phyloP scores from a whole-genome alignment of 2,888 invertebrate genomes.

The Ecdyonurus torrentis region DNA sequence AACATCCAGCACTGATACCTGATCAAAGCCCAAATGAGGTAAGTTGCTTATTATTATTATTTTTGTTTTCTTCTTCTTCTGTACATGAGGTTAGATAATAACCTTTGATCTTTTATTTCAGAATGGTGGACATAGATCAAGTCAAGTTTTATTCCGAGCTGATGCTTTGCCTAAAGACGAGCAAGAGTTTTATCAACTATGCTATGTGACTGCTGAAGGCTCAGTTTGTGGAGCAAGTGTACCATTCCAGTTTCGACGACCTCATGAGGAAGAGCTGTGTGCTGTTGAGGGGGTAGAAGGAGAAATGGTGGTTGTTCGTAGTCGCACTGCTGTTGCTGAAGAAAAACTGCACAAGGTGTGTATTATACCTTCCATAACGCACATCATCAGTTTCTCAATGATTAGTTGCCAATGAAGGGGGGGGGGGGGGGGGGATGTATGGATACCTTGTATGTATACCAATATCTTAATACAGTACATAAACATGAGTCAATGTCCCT shows the following conservation, averaged over 20 bases:
- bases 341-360: slow-evolving; percentile 12
- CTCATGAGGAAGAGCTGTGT: slow-evolving; percentile 13
- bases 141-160: neutral
- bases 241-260: slow-evolving; percentile 14
- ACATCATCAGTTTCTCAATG: neutral
- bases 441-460: neutral
- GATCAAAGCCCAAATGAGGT: neutral
- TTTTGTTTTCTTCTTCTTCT: too few species aligned
- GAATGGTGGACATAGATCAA: neutral
- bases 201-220: slow-evolving; percentile 13
- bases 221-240: slow-evolving; percentile 14
- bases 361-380: neutral
- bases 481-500: too few species aligned
- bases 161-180: slow-evolving; percentile 13
- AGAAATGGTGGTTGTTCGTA: slow-evolving; percentile 13
- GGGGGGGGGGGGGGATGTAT: neutral
- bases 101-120: neutral
- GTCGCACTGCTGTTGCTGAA: slow-evolving; percentile 12
- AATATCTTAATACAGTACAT: too few species aligned
- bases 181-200: slow-evolving; percentile 14
- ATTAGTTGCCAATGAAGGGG: neutral
- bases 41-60: too few species aligned
- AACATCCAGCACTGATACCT: slow-evolving; percentile 10
- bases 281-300: slow-evolving; percentile 13
- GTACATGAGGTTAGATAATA: neutral